Evolutionary conservation across 2,113 vertebrate species (phyloP), one percentile per base, ranked within the genome.

Genomic region (Alethe diademata): DNA sequence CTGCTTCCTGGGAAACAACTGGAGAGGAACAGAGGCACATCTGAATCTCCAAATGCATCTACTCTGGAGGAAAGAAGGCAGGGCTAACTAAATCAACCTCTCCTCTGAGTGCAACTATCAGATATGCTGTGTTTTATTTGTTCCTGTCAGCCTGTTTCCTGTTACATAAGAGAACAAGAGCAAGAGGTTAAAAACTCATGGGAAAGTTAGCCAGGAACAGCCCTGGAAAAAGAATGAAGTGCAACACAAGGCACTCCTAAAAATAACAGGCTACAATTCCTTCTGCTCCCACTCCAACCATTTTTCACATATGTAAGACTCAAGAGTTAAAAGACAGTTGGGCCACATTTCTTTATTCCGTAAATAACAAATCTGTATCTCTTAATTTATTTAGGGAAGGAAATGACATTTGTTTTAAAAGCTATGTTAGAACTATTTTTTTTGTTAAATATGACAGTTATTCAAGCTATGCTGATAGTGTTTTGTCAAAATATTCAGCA

Each of bases 161-260:
- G 98, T 98, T 98, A 98, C 97, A 98, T 98, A 98, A 98, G 96
- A 96, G 97, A 98, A 97, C 89, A 98, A 94, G 97, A 98, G 97
- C 98, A 99, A 98, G 98, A 99, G 98, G 98, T 99, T 99, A 98
- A 97, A 98, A 98, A 98, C 98, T 98, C 98, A 98, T 98, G 97
- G 98, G 98, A 98, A 98, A 98, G 98, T 98, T 97, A 97, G 97
- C 96, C 97, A 97, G 98, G 96, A 98, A 96, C 96, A 95, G 96
- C 92, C 92, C 87, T 93, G 96, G 97, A 97, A 96, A 95, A 97
- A 97, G 97, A 96, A 97, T 80, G 96, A 97, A 97, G 93, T 53
- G 73, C 96, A 97, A 96, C 89, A 95, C 92, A 96, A 78, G 97
- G 94, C 96, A 93, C 51, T 95, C 96, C 97, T 98, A 98, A 98